Evolutionary conservation across 2,888 invertebrate genomes (phyloP).

Genomic region (Drosophila austrosaltans): DNA sequence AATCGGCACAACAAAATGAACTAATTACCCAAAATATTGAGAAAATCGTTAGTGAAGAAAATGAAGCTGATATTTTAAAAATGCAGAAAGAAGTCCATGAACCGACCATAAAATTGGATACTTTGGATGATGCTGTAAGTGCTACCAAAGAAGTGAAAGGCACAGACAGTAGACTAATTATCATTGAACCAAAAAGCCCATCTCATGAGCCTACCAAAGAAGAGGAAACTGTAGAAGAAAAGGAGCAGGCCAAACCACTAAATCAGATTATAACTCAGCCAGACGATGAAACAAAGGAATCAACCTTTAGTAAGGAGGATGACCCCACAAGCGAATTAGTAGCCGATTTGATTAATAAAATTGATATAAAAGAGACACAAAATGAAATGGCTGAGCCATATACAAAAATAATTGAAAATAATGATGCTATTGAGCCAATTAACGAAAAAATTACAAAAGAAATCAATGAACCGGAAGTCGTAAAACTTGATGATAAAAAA

Average conservation of each 20-base stretch:
- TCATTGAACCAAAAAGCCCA: neutral
- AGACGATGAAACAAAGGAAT: too few species aligned
- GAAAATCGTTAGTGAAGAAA: neutral
- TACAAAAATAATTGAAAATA: neutral
- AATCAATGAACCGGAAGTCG: neutral
- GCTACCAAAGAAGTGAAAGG: neutral
- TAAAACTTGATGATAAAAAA: neutral
- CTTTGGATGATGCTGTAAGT: neutral
- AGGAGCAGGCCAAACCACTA: too few species aligned
- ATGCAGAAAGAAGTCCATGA: neutral
- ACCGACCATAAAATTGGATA: neutral
- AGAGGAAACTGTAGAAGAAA: neutral
- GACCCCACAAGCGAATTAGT: too few species aligned
- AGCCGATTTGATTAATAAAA: too few species aligned
- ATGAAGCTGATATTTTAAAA: neutral
- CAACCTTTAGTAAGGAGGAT: too few species aligned
- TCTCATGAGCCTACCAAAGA: neutral
- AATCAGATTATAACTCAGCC: neutral
- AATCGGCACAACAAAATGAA: neutral
- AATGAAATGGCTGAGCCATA: neutral
- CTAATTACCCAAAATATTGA: neutral
- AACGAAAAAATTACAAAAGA: neutral
- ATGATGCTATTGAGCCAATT: neutral
- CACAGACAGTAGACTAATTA: neutral
- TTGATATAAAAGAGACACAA: neutral